A percentile compares a stretch with the other conserved stretches of the same genome.
Evolutionary conservation across 2,113 vertebrate species (phyloP).

Genomic region (Syrrhaptes paradoxus): DNA sequence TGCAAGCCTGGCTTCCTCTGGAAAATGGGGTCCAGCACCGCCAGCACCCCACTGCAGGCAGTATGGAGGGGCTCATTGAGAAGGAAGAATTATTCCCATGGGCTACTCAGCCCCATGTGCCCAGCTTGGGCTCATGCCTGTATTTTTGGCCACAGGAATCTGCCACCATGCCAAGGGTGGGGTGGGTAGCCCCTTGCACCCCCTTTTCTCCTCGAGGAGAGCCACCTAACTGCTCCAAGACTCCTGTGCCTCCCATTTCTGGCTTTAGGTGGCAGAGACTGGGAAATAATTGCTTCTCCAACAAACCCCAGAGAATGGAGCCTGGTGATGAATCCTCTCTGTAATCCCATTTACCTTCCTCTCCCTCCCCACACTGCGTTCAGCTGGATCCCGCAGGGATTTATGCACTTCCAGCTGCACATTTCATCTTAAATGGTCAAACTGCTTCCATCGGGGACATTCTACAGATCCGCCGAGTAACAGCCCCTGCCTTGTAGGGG

Average conservation of each 20-base stretch:
- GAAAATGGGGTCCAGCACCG: rapidly evolving
- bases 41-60: background rate
- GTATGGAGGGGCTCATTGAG: background rate
- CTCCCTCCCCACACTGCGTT: background rate
- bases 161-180: background rate
- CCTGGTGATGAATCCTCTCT: background rate
- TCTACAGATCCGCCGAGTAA: rapidly evolving
- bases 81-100: background rate
- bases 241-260: background rate
- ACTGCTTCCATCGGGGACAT: rapidly evolving
- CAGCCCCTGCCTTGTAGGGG: background rate
- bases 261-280: background rate
- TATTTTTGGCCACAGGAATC: background rate
- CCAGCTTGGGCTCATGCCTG: background rate
- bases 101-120: rapidly evolving
- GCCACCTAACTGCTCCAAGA: background rate
- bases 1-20: background rate
- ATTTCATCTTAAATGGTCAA: background rate
- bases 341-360: background rate
- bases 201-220: background rate
- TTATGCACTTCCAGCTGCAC: background rate
- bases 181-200: background rate
- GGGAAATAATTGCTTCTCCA: background rate
- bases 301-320: background rate
- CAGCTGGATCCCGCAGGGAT: background rate